These are phyloP conservation scores for Chironex yamaguchii DNA, from an alignment of 30 jellyfish, hydroid and myxozoan genomes.

Conservation along the genomic window DNA sequence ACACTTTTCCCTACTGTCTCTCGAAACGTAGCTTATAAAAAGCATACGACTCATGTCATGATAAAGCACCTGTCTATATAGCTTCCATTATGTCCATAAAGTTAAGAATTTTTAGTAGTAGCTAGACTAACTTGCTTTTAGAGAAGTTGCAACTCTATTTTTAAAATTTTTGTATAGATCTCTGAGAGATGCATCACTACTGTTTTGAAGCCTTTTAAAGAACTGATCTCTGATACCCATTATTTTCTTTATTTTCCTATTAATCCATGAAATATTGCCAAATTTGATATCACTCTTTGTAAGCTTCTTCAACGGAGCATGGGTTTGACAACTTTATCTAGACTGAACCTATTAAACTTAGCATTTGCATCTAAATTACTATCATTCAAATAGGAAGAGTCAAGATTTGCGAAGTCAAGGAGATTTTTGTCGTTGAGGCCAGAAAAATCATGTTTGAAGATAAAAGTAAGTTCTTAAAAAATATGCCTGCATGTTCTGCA, in stretches of 20 bases:
- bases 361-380: slow-evolving; percentile 34
- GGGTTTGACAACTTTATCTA: slow-evolving; percentile 29
- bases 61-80: no score
- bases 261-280: slow-evolving; percentile 35
- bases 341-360: slow-evolving; percentile 40
- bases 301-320: slow-evolving; percentile 49
- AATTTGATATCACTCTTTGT: slow-evolving; percentile 38
- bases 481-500: slow-evolving; percentile 23
- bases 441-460: slow-evolving; percentile 15
- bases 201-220: slow-evolving; percentile 21
- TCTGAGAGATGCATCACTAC: not conserved
- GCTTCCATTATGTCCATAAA: no score
- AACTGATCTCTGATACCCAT: slow-evolving; percentile 33
- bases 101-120: no score
- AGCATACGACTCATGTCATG: no score
- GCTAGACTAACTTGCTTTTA: no score
- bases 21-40: no score
- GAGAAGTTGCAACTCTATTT: slow-evolving; percentile 25
- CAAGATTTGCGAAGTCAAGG: slow-evolving; percentile 48
- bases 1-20: no score
- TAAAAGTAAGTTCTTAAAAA: not conserved
- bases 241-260: slow-evolving; percentile 20
- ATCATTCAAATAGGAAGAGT: slow-evolving; percentile 22
- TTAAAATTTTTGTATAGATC: slow-evolving; percentile 37
- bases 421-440: slow-evolving; percentile 2